Evolutionary conservation across 1,140 invertebrate species (phyloP), one percentile per base, ranked within the genome.

Genomic region (Bombus sibiricus): DNA sequence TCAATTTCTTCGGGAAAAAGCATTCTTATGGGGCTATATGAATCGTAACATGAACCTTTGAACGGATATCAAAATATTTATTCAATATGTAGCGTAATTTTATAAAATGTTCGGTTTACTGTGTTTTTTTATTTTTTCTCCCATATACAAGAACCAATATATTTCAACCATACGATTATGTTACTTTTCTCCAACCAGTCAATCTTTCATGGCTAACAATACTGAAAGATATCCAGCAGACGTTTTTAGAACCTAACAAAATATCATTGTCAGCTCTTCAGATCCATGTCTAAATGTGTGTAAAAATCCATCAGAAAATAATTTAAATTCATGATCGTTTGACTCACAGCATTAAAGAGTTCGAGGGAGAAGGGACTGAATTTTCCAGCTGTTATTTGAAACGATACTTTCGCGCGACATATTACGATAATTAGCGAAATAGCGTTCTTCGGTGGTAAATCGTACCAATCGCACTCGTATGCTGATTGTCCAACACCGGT

Each of bases 391-490:
- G 90, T 93, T 41, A 94, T 81, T 82, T 82, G 73, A 53, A 92
- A 83, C 25, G 93, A 89, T 74, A 76, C 72, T 72, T 86, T 91
- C 0, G 91, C 82, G 32, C 90, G 85, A 74, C 86, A 77, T 80
- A 93, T 92, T 8, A 93, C 83, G 13, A 93, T 88, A 34, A 89
- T 78, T 43, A 93, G 62, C 22, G 25, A 85, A 71, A 82, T 85
- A 0, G 89, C 74, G 9, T 90, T 74, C 22, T 74, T 74, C 18
- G 81, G 53, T 13, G 89, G 74, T 18, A 91, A 86, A 28, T 91
- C 84, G n/a, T 92, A 92, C 93, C 93, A 94, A 3, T 90, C 32
- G 9, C 88, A 92, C 12, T 90, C 72, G 59, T 93, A 93, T 75
- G 88, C 90, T 4, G 91, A 90, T 9, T 90, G 82, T 1, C 83